Conservation (phyloP, 2,888 invertebrate genomes). For the Lasioglossum morio region DNA sequence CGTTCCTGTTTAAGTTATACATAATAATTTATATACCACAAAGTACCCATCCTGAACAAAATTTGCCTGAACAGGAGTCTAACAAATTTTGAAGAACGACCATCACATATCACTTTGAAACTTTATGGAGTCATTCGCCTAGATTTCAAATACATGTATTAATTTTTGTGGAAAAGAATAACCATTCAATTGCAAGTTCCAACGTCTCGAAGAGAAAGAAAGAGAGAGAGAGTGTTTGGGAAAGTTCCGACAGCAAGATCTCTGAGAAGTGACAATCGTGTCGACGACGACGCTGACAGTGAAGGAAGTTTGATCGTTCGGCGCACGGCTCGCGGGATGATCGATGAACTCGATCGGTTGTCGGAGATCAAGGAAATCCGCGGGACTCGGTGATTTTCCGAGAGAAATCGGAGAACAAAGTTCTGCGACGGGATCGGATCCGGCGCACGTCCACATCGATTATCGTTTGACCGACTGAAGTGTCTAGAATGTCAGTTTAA, state of each 20-base stretch:
- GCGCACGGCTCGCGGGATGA: constrained; percentile 30
- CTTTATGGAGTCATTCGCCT: background rate
- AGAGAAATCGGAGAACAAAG: constrained; percentile 32
- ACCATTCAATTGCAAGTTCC: background rate
- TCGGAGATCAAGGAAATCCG: constrained; percentile 36
- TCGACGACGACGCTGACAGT: background rate
- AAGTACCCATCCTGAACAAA: background rate
- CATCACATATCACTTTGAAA: background rate
- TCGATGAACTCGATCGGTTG: constrained; percentile 36
- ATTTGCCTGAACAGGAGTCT: background rate
- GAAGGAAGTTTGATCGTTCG: constrained; percentile 9
- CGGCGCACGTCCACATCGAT: constrained; percentile 68
- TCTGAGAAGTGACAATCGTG: background rate
- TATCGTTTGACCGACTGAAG: constrained; percentile 74
- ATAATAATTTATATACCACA: background rate
- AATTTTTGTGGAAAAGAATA: background rate
- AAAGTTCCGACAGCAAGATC: background rate
- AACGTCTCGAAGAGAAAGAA: background rate
- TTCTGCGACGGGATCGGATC: constrained; percentile 60
- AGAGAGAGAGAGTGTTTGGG: background rate
- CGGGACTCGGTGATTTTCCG: constrained; percentile 45
- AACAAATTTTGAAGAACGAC: background rate
- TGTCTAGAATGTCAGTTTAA: constrained; percentile 70
- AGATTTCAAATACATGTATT: background rate
- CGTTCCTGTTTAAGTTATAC: background rate